These are phyloP conservation scores for Lepus americanus DNA, from an alignment of 2,113 vertebrate genomes.

Conservation along the genomic window DNA sequence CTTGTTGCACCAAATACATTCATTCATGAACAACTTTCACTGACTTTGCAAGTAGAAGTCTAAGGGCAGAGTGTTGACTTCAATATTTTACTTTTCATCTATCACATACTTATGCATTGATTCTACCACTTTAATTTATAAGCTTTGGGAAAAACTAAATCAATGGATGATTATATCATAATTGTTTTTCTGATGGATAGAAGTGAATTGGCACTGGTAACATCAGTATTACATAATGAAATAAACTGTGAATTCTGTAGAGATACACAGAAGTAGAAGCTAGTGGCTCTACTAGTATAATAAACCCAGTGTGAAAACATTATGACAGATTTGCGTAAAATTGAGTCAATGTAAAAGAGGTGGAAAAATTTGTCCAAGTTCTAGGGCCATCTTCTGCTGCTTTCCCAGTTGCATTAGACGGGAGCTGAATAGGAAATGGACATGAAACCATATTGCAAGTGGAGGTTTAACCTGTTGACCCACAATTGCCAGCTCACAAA, in stretches of 20 bases:
- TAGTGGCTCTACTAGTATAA: neutral
- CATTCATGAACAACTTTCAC: neutral
- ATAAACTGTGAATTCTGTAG: neutral
- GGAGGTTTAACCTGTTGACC: no score
- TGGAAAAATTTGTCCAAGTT: neutral
- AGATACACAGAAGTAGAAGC: neutral
- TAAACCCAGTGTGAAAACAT: neutral
- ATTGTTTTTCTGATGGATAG: constrained; percentile 33
- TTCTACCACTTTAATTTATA: constrained; percentile 61
- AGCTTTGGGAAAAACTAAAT: constrained; percentile 69
- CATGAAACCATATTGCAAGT: no score
- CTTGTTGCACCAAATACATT: neutral
- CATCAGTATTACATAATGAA: neutral
- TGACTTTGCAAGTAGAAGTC: neutral
- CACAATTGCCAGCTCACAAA: neutral
- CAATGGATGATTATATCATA: constrained; percentile 45
- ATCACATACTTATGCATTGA: constrained; percentile 53
- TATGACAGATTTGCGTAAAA: neutral
- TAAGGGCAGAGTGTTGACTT: constrained; percentile 40
- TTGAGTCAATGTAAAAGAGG: neutral
- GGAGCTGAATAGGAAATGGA: no score
- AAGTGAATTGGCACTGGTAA: neutral
- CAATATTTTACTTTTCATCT: neutral
- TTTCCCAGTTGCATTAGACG: no score
- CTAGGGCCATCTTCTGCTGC: no score